Percentiles rank a stretch among this genome's conserved stretches.
Evolutionary conservation across 1,140 invertebrate genomes (phyloP).

Genomic region (Zophobas morio): DNA sequence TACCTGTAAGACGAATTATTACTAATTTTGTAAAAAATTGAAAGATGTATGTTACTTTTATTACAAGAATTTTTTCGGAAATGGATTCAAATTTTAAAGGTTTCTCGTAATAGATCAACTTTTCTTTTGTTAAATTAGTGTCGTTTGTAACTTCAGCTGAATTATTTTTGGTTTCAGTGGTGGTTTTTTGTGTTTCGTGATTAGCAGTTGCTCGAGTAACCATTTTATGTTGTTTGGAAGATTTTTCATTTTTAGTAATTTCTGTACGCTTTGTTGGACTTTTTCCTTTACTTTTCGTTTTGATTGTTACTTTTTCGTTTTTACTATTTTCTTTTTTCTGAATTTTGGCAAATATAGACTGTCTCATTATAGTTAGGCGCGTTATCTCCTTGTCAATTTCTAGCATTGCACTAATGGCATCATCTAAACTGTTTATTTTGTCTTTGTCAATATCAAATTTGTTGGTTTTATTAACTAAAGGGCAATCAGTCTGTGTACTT

Average conservation of each 20-base stretch:
- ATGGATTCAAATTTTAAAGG: not conserved
- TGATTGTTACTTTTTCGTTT: slow-evolving; percentile 6
- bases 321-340: slow-evolving; percentile 4
- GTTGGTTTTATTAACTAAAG: not conserved
- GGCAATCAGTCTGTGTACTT: too few species aligned
- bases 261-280: not conserved
- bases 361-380: slow-evolving; percentile 48
- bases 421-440: not conserved
- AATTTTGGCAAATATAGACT: slow-evolving; percentile 38
- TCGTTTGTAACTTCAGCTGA: not conserved
- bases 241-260: slow-evolving; percentile 15
- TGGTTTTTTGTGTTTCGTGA: too few species aligned
- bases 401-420: slow-evolving; percentile 38
- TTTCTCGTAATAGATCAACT: not conserved
- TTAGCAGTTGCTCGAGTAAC: too few species aligned
- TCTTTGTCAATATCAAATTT: not conserved
- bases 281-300: slow-evolving; percentile 24
- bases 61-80: slow-evolving; percentile 46
- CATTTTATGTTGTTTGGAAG: too few species aligned
- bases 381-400: slow-evolving; percentile 53
- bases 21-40: not conserved
- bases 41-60: slow-evolving; percentile 2
- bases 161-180: too few species aligned
- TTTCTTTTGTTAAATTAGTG: not conserved
- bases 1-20: slow-evolving; percentile 29